A percentile compares a stretch with the other conserved stretches of the same genome.
These are phyloP conservation scores for Myotis daubentonii DNA, from an alignment of 2,797 vertebrate genomes.

Conservation along the genomic window DNA sequence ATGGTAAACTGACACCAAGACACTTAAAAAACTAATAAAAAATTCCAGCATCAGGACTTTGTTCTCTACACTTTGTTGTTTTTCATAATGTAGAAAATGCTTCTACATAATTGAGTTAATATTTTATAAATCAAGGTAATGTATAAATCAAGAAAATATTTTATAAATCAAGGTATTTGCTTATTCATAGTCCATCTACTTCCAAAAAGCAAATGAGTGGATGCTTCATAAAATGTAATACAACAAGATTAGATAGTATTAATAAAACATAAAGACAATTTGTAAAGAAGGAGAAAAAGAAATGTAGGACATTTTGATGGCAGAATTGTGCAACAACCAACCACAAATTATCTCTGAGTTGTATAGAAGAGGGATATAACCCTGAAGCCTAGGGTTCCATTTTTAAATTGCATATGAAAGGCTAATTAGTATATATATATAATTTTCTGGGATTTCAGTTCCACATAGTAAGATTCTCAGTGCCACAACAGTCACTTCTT, in stretches of 20 bases:
- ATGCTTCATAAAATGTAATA: neutral
- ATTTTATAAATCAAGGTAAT: neutral
- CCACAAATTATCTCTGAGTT: neutral
- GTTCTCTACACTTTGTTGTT: neutral
- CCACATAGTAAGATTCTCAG: neutral
- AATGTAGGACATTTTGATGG: neutral
- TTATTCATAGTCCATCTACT: neutral
- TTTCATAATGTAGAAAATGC: neutral
- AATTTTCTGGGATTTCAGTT: neutral
- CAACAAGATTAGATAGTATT: neutral
- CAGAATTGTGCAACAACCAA: neutral
- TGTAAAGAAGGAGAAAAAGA: neutral
- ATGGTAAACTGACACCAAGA: neutral
- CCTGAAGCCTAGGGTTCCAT: neutral
- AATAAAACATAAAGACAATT: slow-evolving; percentile 42
- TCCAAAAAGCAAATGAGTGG: neutral
- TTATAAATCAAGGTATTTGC: slow-evolving; percentile 8
- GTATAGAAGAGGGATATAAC: neutral
- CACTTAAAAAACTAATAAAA: slow-evolving; percentile 11
- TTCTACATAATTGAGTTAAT: neutral
- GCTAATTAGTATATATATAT: neutral
- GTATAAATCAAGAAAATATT: neutral
- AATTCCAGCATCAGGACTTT: neutral
- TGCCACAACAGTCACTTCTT: neutral
- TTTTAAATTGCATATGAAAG: neutral